A percentile compares a stretch with the other conserved stretches of the same genome.
phyloP scores from a whole-genome alignment of 2,888 invertebrate genomes.

The Pterostichus niger region DNA sequence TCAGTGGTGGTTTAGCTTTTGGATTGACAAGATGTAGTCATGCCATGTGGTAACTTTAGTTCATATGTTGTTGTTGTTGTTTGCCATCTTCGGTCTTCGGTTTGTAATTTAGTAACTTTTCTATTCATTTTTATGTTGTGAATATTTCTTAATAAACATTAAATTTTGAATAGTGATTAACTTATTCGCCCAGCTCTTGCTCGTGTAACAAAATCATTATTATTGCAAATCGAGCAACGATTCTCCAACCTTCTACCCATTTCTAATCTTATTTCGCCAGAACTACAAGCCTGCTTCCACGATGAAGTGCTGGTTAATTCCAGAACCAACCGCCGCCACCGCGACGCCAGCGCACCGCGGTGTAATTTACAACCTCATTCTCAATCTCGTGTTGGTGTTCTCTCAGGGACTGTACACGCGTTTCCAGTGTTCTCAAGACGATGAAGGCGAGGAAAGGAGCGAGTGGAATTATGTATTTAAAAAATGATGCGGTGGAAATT shows the following conservation, averaged over 20 bases:
- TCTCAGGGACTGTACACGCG: not conserved
- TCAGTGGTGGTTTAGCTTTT: too few species aligned
- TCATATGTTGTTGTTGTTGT: too few species aligned
- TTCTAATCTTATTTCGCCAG: constrained; percentile 1
- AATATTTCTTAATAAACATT: too few species aligned
- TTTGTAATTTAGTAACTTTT: too few species aligned
- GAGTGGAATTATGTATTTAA: constrained; percentile 10
- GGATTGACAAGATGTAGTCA: too few species aligned
- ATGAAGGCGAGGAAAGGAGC: not conserved
- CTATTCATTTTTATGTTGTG: too few species aligned
- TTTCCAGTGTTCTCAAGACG: not conserved
- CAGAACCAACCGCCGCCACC: not conserved
- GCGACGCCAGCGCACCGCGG: constrained; percentile 19
- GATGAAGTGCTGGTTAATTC: constrained; percentile 33
- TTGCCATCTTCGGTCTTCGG: too few species aligned
- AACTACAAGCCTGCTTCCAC: not conserved
- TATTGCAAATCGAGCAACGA: too few species aligned
- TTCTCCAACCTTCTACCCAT: not conserved
- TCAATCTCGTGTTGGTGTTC: not conserved
- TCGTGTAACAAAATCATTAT: too few species aligned
- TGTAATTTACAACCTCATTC: constrained; percentile 38
- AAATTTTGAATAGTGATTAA: too few species aligned
- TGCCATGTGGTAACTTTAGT: too few species aligned
- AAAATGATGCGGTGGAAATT: not conserved
- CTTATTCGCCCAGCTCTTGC: too few species aligned